Evolutionary conservation across 2,797 vertebrate genomes (phyloP).

Genomic region (Channa striata): DNA sequence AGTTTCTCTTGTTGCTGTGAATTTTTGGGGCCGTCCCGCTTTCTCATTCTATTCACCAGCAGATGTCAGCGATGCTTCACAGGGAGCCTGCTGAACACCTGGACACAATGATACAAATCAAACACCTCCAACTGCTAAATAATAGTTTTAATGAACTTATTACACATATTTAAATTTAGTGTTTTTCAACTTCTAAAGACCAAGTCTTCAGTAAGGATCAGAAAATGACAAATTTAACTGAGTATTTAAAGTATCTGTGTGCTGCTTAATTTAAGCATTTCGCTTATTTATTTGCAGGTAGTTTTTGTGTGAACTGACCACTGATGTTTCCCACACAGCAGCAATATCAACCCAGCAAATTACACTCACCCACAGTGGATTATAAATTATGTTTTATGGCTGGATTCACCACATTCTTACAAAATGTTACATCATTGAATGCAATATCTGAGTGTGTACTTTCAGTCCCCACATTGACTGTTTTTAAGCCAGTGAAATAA

Average conservation of each 20-base stretch:
- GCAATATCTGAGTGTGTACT: not conserved
- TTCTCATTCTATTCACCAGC: constrained; percentile 6
- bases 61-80: constrained; percentile 11
- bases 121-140: too few species aligned
- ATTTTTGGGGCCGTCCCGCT: too few species aligned
- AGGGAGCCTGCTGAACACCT: not conserved
- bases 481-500: not conserved
- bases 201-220: too few species aligned
- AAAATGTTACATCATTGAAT: constrained; percentile 32
- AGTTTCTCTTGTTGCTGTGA: too few species aligned
- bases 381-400: not conserved
- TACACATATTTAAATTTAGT: too few species aligned
- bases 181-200: too few species aligned
- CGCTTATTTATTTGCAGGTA: too few species aligned
- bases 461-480: not conserved
- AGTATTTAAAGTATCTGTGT: too few species aligned
- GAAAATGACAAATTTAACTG: too few species aligned
- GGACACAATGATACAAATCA: too few species aligned
- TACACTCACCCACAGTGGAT: not conserved
- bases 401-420: constrained; percentile 17
- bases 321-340: constrained; percentile 5
- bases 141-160: too few species aligned
- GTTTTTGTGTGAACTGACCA: not conserved
- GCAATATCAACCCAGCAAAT: not conserved
- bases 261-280: too few species aligned